phyloP scores from a whole-genome alignment of 2,113 vertebrate genomes.

The Callipepla californica region DNA sequence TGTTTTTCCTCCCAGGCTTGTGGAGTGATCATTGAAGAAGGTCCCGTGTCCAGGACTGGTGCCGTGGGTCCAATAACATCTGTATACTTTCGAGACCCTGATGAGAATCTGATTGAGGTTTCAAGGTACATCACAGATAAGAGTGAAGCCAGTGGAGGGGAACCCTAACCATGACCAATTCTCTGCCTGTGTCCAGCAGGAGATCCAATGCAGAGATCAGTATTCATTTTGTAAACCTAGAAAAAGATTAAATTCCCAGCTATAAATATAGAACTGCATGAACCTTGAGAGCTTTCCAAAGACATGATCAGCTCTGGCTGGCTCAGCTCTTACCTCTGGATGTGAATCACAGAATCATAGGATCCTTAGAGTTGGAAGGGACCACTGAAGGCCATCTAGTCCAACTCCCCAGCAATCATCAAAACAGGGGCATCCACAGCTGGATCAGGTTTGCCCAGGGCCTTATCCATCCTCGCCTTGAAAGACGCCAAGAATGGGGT shows the following conservation, averaged over 20 bases:
- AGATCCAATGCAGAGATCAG: neutral
- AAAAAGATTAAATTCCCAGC: neutral
- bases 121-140: constrained; percentile 78
- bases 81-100: constrained; percentile 90
- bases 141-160: rapidly evolving
- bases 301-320: neutral
- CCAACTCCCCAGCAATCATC: no score
- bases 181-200: neutral
- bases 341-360: neutral
- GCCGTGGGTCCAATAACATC: constrained; percentile 87
- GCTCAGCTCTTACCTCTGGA: neutral
- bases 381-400: no score
- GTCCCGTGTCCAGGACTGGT: constrained; percentile 88
- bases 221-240: neutral
- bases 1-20: constrained; percentile 77
- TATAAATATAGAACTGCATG: rapidly evolving
- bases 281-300: neutral
- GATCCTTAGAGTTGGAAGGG: no score
- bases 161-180: neutral
- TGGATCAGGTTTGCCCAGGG: no score
- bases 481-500: no score
- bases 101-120: constrained; percentile 90
- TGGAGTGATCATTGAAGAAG: constrained; percentile 86
- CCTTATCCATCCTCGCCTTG: no score
- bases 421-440: no score